Base-by-base conservation (phyloP, 2,888 invertebrate genomes). In the Metacarcinus magister region DNA sequence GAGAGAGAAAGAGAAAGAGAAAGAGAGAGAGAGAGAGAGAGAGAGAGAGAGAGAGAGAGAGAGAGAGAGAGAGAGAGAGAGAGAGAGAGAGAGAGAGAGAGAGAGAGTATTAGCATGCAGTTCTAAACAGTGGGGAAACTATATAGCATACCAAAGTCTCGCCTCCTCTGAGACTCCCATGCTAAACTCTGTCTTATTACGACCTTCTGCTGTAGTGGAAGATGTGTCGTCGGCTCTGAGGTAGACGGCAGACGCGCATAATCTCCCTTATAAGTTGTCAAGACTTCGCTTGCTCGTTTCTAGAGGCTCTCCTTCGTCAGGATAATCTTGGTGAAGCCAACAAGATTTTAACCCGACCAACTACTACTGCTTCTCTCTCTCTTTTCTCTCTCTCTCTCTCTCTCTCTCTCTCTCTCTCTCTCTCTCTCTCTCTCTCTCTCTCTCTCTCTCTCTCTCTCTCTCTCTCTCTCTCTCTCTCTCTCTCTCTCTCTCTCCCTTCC, bases 341-440 rank as follows among this genome's bases (percentile, higher is more conserved):
- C 67, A 67, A 0, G 23, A 67, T 67, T 67, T 67, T 67, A 19
- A 67, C 4, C 19, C 2, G 19, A 16, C 60, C 60, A 13, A 5
- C 60, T 60, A 10, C 60, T 19, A 5, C 60, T 60, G 2, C 60
- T 60, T 2, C 60, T 60, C 46, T 10, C 10, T 10, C 46, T 46
- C 46, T 67, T 67, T 23, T 67, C n/a, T 67, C n/a, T 67, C n/a
- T 67, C 67, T 23, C 67, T 67, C 67, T 67, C 2, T 10, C 67
- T 23, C 67, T 67, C 67, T 67, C 67, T 67, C 67, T 67, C 67
- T 54, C 54, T 54, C 54, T 54, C 67, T n/a, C 67, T 67, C 67
- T 67, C n/a, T n/a, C 67, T 67, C 67, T n/a, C 67, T 67, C 67
- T n/a, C n/a, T n/a, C 67, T 67, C 67, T 54, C 19, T 60, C 60